These are phyloP conservation scores for Pteria penguin DNA, from an alignment of 2,888 invertebrate species.

Conservation along the genomic window DNA sequence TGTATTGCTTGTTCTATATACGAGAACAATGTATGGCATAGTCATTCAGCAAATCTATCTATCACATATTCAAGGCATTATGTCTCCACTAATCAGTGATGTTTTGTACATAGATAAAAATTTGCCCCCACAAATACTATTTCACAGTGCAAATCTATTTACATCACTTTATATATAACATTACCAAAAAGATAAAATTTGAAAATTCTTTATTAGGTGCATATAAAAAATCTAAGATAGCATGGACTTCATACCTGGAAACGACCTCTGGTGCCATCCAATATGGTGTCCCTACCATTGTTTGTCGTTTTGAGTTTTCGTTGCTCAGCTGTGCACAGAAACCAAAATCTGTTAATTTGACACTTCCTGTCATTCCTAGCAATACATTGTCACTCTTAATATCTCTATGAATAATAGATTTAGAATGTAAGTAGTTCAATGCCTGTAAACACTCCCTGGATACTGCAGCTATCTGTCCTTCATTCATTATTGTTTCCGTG, in stretches of 20 bases:
- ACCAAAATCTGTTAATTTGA: constrained; percentile 90
- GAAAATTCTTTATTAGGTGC: no score
- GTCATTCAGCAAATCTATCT: no score
- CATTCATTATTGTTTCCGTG: constrained; percentile 97
- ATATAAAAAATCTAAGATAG: no score
- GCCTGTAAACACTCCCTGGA: constrained; percentile 94
- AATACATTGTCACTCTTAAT: constrained; percentile 99
- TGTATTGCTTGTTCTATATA: no score
- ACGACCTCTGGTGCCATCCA: constrained; percentile 97
- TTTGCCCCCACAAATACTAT: no score
- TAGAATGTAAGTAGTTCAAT: constrained; percentile 93
- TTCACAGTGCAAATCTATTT: no score
- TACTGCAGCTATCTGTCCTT: constrained; percentile 97
- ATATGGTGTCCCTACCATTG: constrained; percentile 98
- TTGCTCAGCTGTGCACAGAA: constrained; percentile 98
- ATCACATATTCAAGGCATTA: no score
- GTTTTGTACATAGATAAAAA: no score
- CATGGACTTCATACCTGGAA: constrained; percentile 77
- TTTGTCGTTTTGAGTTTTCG: constrained; percentile 91
- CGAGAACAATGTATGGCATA: no score
- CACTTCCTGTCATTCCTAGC: constrained; percentile 92
- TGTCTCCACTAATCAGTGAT: no score
- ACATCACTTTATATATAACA: no score
- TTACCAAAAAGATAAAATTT: no score
- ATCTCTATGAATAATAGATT: constrained; percentile 86